Conservation (phyloP, 2,888 invertebrate species). For the Habroteleia sp. region DNA sequence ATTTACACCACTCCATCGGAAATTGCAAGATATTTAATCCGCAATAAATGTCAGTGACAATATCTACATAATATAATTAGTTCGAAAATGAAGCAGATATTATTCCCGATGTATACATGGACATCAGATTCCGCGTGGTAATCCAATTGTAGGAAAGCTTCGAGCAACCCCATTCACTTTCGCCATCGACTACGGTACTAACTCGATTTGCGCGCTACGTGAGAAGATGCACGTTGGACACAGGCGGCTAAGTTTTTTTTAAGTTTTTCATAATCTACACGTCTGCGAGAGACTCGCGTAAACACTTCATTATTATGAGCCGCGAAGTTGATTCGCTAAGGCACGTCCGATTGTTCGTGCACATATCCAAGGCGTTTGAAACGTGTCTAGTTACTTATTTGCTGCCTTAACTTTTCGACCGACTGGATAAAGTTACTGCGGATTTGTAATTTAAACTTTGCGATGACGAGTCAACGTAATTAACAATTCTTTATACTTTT, state of each 20-base stretch:
- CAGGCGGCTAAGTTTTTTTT: slow-evolving; percentile 10
- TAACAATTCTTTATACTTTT: background rate
- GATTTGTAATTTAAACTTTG: slow-evolving; percentile 22
- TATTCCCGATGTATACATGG: slow-evolving; percentile 5
- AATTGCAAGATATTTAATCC: slow-evolving; percentile 2
- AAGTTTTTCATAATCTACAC: slow-evolving; percentile 17
- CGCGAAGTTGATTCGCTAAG: slow-evolving; percentile 44
- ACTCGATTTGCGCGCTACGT: slow-evolving; percentile 32
- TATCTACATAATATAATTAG: slow-evolving; percentile 10
- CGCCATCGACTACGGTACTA: slow-evolving; percentile 15
- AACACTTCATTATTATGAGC: slow-evolving; percentile 40
- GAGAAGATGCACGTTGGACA: slow-evolving; percentile 20
- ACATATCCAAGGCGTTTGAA: slow-evolving; percentile 7
- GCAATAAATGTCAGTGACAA: background rate
- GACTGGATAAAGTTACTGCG: slow-evolving; percentile 27
- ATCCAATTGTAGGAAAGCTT: slow-evolving; percentile 37
- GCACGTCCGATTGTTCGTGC: slow-evolving; percentile 43
- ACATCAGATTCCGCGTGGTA: slow-evolving; percentile 28
- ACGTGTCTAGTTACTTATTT: slow-evolving; percentile 24
- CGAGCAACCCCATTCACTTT: slow-evolving; percentile 28
- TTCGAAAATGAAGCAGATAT: slow-evolving; percentile 20
- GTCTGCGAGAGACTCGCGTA: slow-evolving; percentile 18
- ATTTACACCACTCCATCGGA: background rate
- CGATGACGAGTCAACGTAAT: slow-evolving; percentile 6
- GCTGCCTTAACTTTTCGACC: slow-evolving; percentile 11